These are phyloP conservation scores for Acanthacorydalis orientalis DNA, from an alignment of 2,888 invertebrate genomes.

Conservation along the genomic window DNA sequence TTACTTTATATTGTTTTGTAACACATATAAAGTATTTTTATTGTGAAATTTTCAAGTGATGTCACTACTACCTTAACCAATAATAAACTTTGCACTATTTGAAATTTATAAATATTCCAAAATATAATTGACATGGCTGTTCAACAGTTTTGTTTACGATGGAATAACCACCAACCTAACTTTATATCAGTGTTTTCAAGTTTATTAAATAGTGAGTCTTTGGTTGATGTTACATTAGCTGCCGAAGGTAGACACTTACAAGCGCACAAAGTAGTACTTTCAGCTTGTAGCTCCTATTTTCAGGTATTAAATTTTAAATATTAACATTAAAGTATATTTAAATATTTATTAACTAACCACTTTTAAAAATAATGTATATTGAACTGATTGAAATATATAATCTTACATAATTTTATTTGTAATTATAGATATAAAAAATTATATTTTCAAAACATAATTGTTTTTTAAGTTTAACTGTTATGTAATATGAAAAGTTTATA, in stretches of 20 bases:
- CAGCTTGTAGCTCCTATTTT: constrained; percentile 87
- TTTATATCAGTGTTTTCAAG: constrained; percentile 79
- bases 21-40: background rate
- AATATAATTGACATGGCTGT: constrained; percentile 19
- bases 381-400: too few relatives aligned
- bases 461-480: too few relatives aligned
- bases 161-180: constrained; percentile 91
- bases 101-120: too few relatives aligned
- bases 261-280: constrained; percentile 78
- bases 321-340: background rate
- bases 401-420: too few relatives aligned
- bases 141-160: constrained; percentile 38
- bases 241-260: constrained; percentile 77
- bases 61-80: too few relatives aligned
- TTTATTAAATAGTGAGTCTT: constrained; percentile 62
- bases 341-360: background rate
- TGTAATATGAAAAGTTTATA: too few relatives aligned
- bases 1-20: background rate
- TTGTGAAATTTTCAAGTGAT: background rate
- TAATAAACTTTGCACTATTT: too few relatives aligned
- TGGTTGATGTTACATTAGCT: constrained; percentile 83
- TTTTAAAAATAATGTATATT: too few relatives aligned
- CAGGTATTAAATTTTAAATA: constrained; percentile 37
- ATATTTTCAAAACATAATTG: too few relatives aligned
- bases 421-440: too few relatives aligned